Base-by-base conservation (phyloP, 1,140 invertebrate genomes). In the Armadillidium nasatum region DNA sequence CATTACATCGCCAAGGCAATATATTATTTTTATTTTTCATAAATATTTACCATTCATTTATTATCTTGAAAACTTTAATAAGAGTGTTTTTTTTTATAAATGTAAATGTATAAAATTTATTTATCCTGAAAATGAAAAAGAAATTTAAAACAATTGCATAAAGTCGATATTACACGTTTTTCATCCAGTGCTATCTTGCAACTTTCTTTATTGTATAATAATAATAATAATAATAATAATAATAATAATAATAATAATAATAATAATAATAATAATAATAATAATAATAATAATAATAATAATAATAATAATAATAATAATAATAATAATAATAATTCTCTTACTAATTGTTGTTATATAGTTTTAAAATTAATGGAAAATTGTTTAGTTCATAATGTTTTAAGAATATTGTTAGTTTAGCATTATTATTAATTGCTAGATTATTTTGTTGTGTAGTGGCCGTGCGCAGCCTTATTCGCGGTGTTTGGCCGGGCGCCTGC, bases 401-500 rank as follows among this genome's bases (percentile, higher is more conserved):
- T 60, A 60, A 60, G 19, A 60, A 60, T 4, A 60, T 60, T 60
- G 19, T 15, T 15, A 60, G 2, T 60, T 13, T 60, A 33, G 33
- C 33, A 33, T 33, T 33, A 33, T 60, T 19, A 19, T 15, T 60
- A 60, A 60, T 13, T 60, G 50, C 19, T 60, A 19, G 19, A 60
- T 60, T 60, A 19, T 60, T 13, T 13, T 60, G 50, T 60, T 60
- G 50, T 13, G 50, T 60, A 19, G 50, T 60, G 19, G 50, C 50
- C 50, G 11, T 60, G 50, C 50, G 50, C 50, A 60, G 50, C 11
- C 50, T 60, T 60, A 60, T 7, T 19, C 50, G 19, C 50, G 50
- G 50, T 60, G 50, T 60, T 60, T 60, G 50, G 50, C 50, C 50
- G 11, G 50, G 50, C 50, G 50, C 50, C 50, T 60, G 50, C 50